Conservation (phyloP, 2,888 invertebrate genomes). For the Perizoma flavofasciatum region DNA sequence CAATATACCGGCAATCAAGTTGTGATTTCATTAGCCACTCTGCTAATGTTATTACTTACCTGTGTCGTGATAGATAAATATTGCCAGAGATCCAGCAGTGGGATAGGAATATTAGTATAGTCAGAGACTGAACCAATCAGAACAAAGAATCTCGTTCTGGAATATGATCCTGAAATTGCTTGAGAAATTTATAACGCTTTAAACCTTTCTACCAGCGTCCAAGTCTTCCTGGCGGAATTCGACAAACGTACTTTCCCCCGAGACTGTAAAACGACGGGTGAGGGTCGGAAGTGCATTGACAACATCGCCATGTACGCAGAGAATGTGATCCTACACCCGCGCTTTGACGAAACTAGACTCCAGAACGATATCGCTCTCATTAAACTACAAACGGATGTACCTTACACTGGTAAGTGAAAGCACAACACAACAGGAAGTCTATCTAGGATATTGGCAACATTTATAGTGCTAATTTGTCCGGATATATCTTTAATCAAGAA, state of each 20-base stretch:
- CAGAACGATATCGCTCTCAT: constrained; percentile 71
- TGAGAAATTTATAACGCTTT: neutral
- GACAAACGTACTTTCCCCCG: constrained; percentile 71
- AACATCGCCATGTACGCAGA: constrained; percentile 63
- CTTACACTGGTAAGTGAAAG: constrained; percentile 57
- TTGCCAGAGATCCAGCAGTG: no score
- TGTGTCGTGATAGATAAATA: no score
- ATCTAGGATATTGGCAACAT: no score
- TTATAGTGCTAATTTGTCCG: no score
- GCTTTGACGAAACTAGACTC: constrained; percentile 60
- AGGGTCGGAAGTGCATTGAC: constrained; percentile 61
- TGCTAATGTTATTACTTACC: no score
- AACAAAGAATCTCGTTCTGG: no score
- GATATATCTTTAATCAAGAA: no score
- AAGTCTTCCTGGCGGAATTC: constrained; percentile 68
- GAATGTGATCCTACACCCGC: constrained; percentile 55
- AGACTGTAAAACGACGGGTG: constrained; percentile 61
- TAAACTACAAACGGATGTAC: constrained; percentile 57
- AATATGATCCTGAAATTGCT: neutral
- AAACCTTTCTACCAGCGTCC: constrained; percentile 53
- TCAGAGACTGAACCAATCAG: no score
- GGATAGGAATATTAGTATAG: no score
- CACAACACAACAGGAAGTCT: neutral
- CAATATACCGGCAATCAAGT: no score
- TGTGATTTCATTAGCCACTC: no score